phyloP scores from a whole-genome alignment of 53 echinoderm and acorn worm genomes.

The Echinarachnius parma region DNA sequence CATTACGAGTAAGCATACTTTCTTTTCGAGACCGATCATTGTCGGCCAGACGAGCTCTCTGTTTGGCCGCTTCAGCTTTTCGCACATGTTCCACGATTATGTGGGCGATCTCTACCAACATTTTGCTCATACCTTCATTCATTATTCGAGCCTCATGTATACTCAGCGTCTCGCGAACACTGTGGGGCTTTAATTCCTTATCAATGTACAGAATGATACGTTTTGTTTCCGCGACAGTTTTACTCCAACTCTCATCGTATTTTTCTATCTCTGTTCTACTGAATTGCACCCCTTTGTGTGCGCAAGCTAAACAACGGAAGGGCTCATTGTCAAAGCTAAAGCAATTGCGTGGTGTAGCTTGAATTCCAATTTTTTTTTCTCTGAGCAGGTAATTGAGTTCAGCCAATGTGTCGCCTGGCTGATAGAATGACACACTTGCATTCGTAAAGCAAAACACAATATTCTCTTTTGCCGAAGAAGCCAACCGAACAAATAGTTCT shows the following conservation, averaged over 20 bases:
- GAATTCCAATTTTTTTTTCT: constrained; percentile 1
- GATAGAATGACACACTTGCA: constrained; percentile 20
- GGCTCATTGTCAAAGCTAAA: constrained; percentile 37
- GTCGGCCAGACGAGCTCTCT: too few relatives aligned
- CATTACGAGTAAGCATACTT: too few relatives aligned
- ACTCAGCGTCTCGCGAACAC: background rate
- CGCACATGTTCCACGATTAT: background rate
- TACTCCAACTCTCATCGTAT: too few relatives aligned
- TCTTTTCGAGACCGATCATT: too few relatives aligned
- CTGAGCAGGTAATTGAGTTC: constrained; percentile 24
- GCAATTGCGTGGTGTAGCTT: constrained; percentile 12
- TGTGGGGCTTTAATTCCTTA: background rate
- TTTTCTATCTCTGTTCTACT: too few relatives aligned
- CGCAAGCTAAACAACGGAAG: constrained; percentile 24
- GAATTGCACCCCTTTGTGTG: constrained; percentile 8
- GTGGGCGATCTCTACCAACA: background rate
- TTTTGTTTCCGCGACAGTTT: too few relatives aligned
- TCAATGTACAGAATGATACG: too few relatives aligned
- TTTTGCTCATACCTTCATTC: background rate
- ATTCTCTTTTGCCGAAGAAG: constrained; percentile 25
- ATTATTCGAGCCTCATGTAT: constrained; percentile 4
- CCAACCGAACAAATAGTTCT: constrained; percentile 14
- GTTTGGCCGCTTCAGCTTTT: background rate
- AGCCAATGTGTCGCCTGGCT: constrained; percentile 30
- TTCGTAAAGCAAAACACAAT: constrained; percentile 39